Conservation (phyloP, 1,140 invertebrate species). For the Drosophila sechellia region DNA sequence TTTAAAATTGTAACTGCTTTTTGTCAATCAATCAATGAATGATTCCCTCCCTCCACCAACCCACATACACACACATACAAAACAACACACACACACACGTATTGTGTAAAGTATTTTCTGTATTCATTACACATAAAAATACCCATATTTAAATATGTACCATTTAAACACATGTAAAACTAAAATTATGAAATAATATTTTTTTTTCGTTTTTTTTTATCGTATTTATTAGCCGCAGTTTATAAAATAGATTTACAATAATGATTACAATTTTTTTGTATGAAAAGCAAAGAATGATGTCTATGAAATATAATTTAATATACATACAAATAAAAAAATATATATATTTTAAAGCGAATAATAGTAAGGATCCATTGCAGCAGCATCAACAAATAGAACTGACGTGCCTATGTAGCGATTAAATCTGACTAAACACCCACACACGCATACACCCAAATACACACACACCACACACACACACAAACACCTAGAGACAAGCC, state of each 20-base stretch:
- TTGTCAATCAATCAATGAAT: slow-evolving; percentile 31
- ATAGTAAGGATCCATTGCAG: slow-evolving; percentile 56
- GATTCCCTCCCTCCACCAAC: slow-evolving; percentile 27
- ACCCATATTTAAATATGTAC: slow-evolving; percentile 28
- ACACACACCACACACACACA: slow-evolving; percentile 35
- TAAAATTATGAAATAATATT: slow-evolving; percentile 11
- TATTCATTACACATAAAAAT: slow-evolving; percentile 35
- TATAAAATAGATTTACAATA: slow-evolving; percentile 16
- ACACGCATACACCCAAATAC: slow-evolving; percentile 21
- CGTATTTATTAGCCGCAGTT: slow-evolving; percentile 42
- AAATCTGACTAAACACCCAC: slow-evolving; percentile 57
- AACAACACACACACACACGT: slow-evolving; percentile 25
- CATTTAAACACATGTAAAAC: slow-evolving; percentile 24
- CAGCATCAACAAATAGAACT: slow-evolving; percentile 75
- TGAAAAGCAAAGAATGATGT: slow-evolving; percentile 44
- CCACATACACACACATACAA: slow-evolving; percentile 2
- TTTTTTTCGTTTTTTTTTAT: slow-evolving; percentile 36
- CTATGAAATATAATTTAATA: slow-evolving; percentile 14
- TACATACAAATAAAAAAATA: not conserved
- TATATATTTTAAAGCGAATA: slow-evolving; percentile 34
- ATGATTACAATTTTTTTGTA: slow-evolving; percentile 37
- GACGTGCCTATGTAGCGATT: slow-evolving; percentile 79
- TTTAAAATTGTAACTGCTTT: slow-evolving; percentile 62
- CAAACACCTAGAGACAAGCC: slow-evolving; percentile 38
- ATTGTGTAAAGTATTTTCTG: slow-evolving; percentile 65